Percentiles rank a stretch among this genome's conserved stretches.
These are phyloP conservation scores for Lytechinus variegatus DNA, from an alignment of 35 echinoderm and acorn worm species.

Conservation along the genomic window DNA sequence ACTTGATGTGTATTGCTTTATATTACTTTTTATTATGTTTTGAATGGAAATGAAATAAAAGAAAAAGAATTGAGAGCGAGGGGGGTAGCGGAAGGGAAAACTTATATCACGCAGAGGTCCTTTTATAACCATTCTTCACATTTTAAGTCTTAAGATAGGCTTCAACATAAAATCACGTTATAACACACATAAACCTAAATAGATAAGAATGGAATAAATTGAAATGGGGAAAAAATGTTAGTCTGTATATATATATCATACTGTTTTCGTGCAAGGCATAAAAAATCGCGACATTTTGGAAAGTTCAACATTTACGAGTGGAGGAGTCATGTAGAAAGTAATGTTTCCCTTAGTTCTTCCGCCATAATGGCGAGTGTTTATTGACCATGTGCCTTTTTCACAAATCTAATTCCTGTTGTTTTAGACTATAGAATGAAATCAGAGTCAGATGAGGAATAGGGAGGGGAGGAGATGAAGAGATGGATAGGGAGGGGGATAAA, in stretches of 20 bases:
- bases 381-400: neutral
- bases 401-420: neutral
- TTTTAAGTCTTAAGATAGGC: no score
- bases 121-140: no score
- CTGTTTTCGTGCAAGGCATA: neutral
- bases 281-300: neutral
- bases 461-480: neutral
- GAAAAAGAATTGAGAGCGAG: no score
- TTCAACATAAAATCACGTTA: no score
- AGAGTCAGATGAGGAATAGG: neutral
- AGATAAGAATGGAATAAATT: no score
- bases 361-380: neutral
- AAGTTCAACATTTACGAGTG: neutral
- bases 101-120: no score
- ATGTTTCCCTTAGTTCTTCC: neutral
- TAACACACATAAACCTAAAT: no score
- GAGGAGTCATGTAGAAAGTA: neutral
- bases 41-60: no score
- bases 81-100: no score
- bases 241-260: neutral
- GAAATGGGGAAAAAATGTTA: neutral
- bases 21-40: no score
- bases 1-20: no score
- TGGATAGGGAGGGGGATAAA: neutral
- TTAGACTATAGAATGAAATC: neutral